phyloP scores from a whole-genome alignment of 2,888 invertebrate genomes.

The Clitarchus hookeri region DNA sequence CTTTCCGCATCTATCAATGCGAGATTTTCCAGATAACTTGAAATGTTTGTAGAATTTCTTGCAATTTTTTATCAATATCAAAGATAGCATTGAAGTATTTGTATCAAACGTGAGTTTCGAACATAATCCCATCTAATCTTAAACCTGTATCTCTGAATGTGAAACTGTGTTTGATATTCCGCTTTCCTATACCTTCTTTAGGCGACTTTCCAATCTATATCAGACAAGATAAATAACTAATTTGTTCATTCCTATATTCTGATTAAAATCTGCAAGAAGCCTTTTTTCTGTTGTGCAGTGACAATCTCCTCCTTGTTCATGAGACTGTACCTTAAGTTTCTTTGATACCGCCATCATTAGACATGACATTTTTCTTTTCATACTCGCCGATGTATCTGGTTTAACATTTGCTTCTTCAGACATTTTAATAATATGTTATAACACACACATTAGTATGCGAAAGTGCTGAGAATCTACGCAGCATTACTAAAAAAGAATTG shows the following conservation, averaged over 20 bases:
- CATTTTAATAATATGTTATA: no score
- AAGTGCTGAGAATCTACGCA: no score
- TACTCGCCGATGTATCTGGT: not conserved
- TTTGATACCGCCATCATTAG: not conserved
- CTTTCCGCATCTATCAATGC: not conserved
- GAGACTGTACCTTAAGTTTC: no score
- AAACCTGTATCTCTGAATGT: not conserved
- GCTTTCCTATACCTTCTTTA: not conserved
- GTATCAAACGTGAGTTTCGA: no score
- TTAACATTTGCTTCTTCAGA: no score
- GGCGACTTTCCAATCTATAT: not conserved
- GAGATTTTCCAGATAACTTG: no score
- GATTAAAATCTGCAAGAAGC: no score
- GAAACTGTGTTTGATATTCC: conserved; percentile 5
- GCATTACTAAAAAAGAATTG: no score
- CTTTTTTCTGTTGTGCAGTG: not conserved
- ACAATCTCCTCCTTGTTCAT: not conserved
- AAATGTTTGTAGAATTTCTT: no score
- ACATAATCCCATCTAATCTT: not conserved
- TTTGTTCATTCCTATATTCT: not conserved
- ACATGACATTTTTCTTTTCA: not conserved
- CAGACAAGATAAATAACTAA: not conserved
- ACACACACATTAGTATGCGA: no score
- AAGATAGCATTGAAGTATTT: not conserved
- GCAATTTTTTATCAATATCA: not conserved